These are phyloP conservation scores for Mastacembelus armatus DNA, from an alignment of 2,797 vertebrate genomes.

Conservation along the genomic window DNA sequence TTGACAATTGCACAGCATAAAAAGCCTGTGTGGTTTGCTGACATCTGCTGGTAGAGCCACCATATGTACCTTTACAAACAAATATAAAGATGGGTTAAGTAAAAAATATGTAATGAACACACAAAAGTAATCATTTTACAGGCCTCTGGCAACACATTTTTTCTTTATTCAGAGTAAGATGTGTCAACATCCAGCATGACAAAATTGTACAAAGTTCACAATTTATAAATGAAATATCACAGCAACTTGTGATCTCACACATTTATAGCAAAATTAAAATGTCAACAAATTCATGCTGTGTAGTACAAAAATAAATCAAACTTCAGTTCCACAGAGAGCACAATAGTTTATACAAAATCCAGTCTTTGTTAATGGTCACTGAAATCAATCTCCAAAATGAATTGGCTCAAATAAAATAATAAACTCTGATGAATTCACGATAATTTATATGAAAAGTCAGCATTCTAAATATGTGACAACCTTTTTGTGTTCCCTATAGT, in stretches of 20 bases:
- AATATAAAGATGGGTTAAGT: not conserved
- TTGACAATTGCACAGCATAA: no score
- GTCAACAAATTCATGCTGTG: slow-evolving; percentile 99
- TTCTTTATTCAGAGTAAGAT: slow-evolving; percentile 99
- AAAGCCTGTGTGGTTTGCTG: slow-evolving; percentile 26
- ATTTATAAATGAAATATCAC: slow-evolving; percentile 99
- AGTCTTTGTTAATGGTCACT: slow-evolving; percentile 98
- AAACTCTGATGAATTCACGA: slow-evolving; percentile 99
- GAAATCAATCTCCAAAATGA: slow-evolving; percentile 97
- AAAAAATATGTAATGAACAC: not conserved
- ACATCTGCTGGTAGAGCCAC: slow-evolving; percentile 46
- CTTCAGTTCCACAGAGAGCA: slow-evolving; percentile 99
- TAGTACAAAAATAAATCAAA: slow-evolving; percentile 99
- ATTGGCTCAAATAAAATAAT: slow-evolving; percentile 94
- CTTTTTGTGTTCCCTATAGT: slow-evolving; percentile 93
- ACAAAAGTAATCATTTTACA: slow-evolving; percentile 78
- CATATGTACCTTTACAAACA: no score
- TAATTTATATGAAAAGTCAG: slow-evolving; percentile 98
- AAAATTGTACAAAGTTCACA: slow-evolving; percentile 99
- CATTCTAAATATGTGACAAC: slow-evolving; percentile 97
- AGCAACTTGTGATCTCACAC: slow-evolving; percentile 99
- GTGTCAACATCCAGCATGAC: slow-evolving; percentile 99
- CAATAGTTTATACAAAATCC: slow-evolving; percentile 99
- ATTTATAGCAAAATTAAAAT: slow-evolving; percentile 99
- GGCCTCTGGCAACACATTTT: slow-evolving; percentile 94